Evolutionary conservation across 2,113 vertebrate species (phyloP), one percentile per base, ranked within the genome.

Genomic region (Sphyrna mokarran): DNA sequence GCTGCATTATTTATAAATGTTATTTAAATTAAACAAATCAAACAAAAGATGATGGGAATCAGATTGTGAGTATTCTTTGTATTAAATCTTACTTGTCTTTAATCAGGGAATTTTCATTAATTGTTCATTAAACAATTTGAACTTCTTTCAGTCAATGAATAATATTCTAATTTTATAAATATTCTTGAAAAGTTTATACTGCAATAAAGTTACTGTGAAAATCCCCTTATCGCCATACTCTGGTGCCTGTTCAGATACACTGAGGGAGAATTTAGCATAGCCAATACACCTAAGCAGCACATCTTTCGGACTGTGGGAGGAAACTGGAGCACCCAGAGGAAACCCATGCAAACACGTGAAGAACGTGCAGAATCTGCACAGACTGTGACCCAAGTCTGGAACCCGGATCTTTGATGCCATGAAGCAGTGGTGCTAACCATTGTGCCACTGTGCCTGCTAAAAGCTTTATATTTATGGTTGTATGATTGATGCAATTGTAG

Each of bases 21-120:
- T 33, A 89, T 54, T 89, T 61, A 33, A 91, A 14, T n/a, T 37
- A 91, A 91, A 91, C 89, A 91, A 66, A 91, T 63, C 61, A 66
- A 89, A 29, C 0, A 22, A 91, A 91, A n/a, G 58, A 63, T 91
- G 89, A 33, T n/a, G 54, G 33, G 6, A 91, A n/a, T 29, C 89
- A 91, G 54, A 63, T 63, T 91, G 89, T 11, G 18, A n/a, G 58
- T 91, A 14, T 91, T 66, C 29, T 40, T 80, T 37, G n/a, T 37
- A n/a, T 80, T 63, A 63, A 63, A 91, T 23, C 61, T 91, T 66
- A 37, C 13, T 3, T 80, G 7, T 91, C 26, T 86, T 89, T 33
- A 91, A 91, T 29, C 61, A 20, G 2, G 33, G 33, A 0, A 16
- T 37, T 80, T 80, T 80, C 78, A 80, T 66, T 91, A 91, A 91